These are phyloP conservation scores for Phaethornis superciliosus DNA, from an alignment of 2,113 vertebrate genomes.

Conservation along the genomic window DNA sequence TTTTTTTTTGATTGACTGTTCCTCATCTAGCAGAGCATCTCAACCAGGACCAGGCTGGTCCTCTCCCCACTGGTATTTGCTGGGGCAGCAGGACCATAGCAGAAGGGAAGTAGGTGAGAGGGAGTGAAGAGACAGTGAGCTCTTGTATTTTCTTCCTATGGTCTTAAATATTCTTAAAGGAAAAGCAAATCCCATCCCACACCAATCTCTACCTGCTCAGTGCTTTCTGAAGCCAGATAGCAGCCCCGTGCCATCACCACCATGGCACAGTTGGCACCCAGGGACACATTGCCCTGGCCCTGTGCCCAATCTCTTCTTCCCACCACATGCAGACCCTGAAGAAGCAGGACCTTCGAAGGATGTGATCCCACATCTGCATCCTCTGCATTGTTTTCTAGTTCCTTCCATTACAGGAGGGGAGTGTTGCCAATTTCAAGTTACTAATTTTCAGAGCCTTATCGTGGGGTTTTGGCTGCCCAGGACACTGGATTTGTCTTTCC, in stretches of 20 bases:
- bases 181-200: not conserved
- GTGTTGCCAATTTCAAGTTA: accelerated
- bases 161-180: not conserved
- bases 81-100: not conserved
- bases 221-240: not conserved
- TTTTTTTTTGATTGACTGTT: not conserved
- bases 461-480: not conserved
- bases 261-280: too few species aligned
- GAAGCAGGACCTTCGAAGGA: not conserved
- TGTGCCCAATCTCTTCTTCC: not conserved
- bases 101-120: not conserved
- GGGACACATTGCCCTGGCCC: not conserved
- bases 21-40: not conserved
- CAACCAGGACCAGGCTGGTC: not conserved
- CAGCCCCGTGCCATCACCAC: not conserved
- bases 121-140: not conserved
- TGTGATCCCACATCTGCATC: accelerated
- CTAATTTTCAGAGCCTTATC: not conserved
- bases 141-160: not conserved
- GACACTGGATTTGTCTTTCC: not conserved
- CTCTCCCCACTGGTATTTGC: not conserved
- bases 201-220: not conserved
- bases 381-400: not conserved
- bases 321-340: accelerated
- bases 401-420: not conserved